Conservation (phyloP, 2,113 vertebrate species). For the Myiozetetes cayanensis region DNA sequence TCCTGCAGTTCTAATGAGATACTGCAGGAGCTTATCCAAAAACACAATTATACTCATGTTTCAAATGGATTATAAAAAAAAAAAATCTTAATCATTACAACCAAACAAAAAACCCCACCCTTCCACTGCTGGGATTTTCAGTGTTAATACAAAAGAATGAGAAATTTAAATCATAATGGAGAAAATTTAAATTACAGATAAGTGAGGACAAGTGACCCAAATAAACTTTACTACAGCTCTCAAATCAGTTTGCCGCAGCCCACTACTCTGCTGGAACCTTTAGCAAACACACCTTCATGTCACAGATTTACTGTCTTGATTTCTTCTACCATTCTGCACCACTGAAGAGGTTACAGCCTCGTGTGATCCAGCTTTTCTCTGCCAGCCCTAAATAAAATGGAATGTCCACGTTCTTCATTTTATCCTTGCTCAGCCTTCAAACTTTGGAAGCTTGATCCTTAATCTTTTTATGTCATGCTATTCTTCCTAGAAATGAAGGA, state of each 20-base stretch:
- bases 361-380: not conserved
- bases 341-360: not conserved
- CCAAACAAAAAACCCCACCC: fast-evolving
- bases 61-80: not conserved
- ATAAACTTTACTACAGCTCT: not conserved
- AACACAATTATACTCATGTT: not conserved
- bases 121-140: not conserved
- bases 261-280: not conserved
- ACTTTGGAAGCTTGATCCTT: too few relatives aligned
- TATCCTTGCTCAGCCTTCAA: too few relatives aligned
- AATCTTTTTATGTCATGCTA: too few relatives aligned
- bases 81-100: not conserved
- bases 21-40: not conserved
- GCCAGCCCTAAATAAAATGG: not conserved
- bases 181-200: not conserved
- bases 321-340: not conserved
- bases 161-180: not conserved
- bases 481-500: not conserved
- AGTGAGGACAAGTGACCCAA: not conserved
- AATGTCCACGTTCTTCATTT: not conserved
- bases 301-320: not conserved
- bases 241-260: not conserved
- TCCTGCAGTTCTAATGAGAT: not conserved
- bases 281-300: not conserved
- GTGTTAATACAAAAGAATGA: not conserved